phyloP scores from a whole-genome alignment of 2,113 vertebrate species.

The Etheostoma spectabile region DNA sequence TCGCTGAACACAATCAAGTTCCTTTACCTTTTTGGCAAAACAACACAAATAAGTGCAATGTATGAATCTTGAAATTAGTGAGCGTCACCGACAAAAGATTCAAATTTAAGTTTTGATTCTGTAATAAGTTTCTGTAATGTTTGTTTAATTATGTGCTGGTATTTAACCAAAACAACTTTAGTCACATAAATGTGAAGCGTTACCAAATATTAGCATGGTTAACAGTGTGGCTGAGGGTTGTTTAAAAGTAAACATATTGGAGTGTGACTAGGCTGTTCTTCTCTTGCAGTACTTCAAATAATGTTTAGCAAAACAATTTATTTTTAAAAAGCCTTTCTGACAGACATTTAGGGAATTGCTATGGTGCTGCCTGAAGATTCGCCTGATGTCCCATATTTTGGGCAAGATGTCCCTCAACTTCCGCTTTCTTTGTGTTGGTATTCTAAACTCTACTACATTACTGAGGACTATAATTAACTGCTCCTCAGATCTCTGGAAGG shows the following conservation, averaged over 20 bases:
- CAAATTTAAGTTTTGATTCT: not conserved
- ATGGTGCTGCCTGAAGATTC: no score
- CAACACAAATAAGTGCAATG: not conserved
- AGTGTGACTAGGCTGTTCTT: not conserved
- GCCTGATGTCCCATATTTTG: no score
- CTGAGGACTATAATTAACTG: no score
- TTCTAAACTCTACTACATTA: no score
- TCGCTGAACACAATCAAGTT: not conserved
- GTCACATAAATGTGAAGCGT: not conserved
- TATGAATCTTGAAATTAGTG: not conserved
- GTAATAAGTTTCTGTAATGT: not conserved
- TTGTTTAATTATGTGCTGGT: not conserved
- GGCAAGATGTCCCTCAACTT: no score
- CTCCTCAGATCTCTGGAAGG: no score
- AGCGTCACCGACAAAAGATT: no score
- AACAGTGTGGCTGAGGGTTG: conserved; percentile 22
- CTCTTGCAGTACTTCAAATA: not conserved
- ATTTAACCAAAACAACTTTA: conserved; percentile 18
- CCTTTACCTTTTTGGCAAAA: not conserved
- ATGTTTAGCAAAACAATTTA: not conserved
- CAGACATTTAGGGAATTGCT: not conserved
- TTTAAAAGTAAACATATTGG: conserved; percentile 25
- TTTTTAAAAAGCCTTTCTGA: not conserved
- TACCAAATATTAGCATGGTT: conserved; percentile 48
- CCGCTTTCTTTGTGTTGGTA: no score